phyloP scores from a whole-genome alignment of 1,140 invertebrate species.

The Drosophila carrolli region DNA sequence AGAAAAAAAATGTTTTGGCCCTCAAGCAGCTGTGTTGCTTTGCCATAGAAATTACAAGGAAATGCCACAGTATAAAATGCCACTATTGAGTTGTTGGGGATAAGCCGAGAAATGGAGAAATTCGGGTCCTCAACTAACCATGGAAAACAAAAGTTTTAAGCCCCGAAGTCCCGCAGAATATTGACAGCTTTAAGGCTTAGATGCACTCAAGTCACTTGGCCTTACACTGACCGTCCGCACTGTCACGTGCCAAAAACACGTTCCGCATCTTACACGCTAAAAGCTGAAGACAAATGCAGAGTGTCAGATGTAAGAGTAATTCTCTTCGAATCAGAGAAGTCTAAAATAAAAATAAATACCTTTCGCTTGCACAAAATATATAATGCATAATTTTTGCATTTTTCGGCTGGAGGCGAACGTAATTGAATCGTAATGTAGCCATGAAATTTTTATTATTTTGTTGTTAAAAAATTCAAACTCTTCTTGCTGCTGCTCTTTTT shows the following conservation, averaged over 20 bases:
- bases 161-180: constrained; percentile 11
- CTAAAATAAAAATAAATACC: constrained; percentile 27
- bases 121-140: neutral
- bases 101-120: constrained; percentile 3
- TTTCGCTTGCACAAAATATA: constrained; percentile 21
- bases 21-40: constrained; percentile 10
- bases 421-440: constrained; percentile 71
- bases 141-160: constrained; percentile 24
- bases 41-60: constrained; percentile 30
- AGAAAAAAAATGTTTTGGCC: neutral
- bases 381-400: constrained; percentile 44
- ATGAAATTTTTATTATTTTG: constrained; percentile 63
- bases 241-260: constrained; percentile 53
- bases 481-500: constrained; percentile 14
- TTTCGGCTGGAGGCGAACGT: constrained; percentile 27
- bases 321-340: neutral
- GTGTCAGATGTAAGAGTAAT: constrained; percentile 24
- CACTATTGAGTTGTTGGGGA: constrained; percentile 33
- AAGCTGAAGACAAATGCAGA: constrained; percentile 18
- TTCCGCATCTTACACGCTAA: constrained; percentile 39
- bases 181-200: constrained; percentile 33
- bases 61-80: constrained; percentile 9
- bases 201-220: constrained; percentile 39
- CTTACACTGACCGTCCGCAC: constrained; percentile 30
- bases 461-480: constrained; percentile 68